phyloP scores from a whole-genome alignment of 2,113 vertebrate genomes.

The Rhea americana region DNA sequence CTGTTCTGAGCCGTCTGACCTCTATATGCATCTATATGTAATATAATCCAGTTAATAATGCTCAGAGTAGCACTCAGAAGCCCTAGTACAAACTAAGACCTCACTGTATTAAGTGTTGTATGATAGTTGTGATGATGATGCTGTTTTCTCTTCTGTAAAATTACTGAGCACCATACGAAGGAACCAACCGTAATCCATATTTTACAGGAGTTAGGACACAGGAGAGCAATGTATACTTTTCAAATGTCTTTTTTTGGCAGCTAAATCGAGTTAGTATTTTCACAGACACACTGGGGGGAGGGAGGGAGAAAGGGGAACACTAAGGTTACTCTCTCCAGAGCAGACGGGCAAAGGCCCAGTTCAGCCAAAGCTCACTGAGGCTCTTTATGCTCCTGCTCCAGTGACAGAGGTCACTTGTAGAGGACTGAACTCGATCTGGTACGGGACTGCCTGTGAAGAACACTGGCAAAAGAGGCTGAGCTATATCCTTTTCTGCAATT shows the following conservation, averaged over 20 bases:
- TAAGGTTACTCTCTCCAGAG: constrained; percentile 42
- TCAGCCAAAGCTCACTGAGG: constrained; percentile 65
- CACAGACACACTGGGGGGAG: not conserved
- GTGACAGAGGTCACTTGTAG: constrained; percentile 66
- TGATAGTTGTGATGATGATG: constrained; percentile 5
- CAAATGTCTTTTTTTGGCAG: constrained; percentile 52
- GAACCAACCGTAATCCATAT: constrained; percentile 9
- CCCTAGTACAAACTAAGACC: constrained; percentile 35
- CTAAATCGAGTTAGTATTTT: constrained; percentile 51
- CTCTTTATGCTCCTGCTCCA: constrained; percentile 45
- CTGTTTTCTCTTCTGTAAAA: not conserved
- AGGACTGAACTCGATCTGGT: constrained; percentile 35
- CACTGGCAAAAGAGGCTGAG: constrained; percentile 28
- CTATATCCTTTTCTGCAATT: not conserved
- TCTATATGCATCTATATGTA: constrained; percentile 43
- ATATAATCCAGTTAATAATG: constrained; percentile 40
- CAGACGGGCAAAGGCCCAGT: constrained; percentile 52
- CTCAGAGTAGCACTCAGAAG: constrained; percentile 65
- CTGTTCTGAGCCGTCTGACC: constrained; percentile 25
- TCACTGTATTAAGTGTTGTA: constrained; percentile 43
- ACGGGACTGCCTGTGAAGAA: constrained; percentile 31
- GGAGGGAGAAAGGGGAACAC: constrained; percentile 31
- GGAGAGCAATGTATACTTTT: constrained; percentile 57
- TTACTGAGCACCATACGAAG: not conserved
- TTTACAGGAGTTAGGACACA: constrained; percentile 39